Evolutionary conservation across 2,888 invertebrate genomes (phyloP), one percentile per base, ranked within the genome.

Genomic region (Nineta flava): DNA sequence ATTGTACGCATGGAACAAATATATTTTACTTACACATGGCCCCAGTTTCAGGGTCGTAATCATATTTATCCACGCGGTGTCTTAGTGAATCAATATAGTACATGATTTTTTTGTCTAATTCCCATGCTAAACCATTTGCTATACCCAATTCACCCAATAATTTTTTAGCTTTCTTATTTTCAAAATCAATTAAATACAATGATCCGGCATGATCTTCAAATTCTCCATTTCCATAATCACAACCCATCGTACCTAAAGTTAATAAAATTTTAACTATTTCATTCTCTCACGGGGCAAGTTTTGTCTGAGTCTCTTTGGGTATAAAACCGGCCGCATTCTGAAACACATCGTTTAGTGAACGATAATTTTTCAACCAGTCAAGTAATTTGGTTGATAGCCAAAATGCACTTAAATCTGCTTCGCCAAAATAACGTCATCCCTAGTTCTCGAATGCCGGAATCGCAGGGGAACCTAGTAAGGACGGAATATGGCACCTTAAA

Each of bases 41-140:
- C 9, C 85, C 87, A 10, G 74, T 78, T 1, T 72, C 70, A 3
- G 78, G 64, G 56, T 87, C 77, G 60, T 80, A 88, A 61, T 87
- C 84, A 61, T 82, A 87, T 55, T 77, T 75, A 55, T 80, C 74
- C 15, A 86, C 74, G 53, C 76, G 72, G 53, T 74, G 70, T 54
- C 78, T 78, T 38, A 77, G 71, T 2, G 85, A 81, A 66, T 87
- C 87, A 1, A 81, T 82, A 62, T 74, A 87, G 66, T 82, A 86
- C 71, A 88, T 80, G 19, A 77, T 79, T 50, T 73, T 75, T 54
- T 71, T 67, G 47, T 74, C 67, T 7, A 71, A 62, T 59, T 83
- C 79, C 87, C 87, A 90, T 48, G 83, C 81, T 35, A 88, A 67
- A 0, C 88, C 88, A 66, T 90, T 88, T 32, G 85, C 79, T 55